Evolutionary conservation across 2,797 vertebrate genomes (phyloP).

Genomic region (Carapus acus): DNA sequence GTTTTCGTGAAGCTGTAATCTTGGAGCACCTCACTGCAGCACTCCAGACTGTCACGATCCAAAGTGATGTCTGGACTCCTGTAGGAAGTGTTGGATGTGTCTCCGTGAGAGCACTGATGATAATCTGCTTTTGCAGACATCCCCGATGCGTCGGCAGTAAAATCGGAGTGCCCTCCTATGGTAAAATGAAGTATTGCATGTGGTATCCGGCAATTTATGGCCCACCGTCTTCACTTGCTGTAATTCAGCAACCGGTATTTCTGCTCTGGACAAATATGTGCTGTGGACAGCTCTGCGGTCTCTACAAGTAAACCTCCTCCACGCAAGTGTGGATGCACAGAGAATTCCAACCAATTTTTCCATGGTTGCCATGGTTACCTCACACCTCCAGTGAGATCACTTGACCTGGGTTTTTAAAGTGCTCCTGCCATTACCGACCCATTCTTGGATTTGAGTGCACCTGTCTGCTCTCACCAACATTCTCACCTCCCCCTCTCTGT

Average conservation of each 20-base stretch:
- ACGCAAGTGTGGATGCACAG: background rate
- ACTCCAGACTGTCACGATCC: background rate
- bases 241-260: background rate
- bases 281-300: no score
- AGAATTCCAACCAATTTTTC: background rate
- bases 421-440: background rate
- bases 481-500: background rate
- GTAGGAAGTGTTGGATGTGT: background rate
- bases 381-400: background rate
- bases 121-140: conserved; percentile 26
- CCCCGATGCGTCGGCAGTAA: conserved; percentile 1
- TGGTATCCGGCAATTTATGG: conserved; percentile 3
- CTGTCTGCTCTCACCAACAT: background rate
- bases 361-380: background rate
- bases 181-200: conserved; percentile 14
- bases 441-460: background rate
- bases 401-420: no score
- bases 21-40: conserved; percentile 10
- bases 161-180: conserved; percentile 59
- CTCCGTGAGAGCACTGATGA: no score
- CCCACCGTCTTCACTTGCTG: background rate
- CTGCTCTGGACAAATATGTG: no score
- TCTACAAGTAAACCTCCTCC: no score
- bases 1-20: conserved; percentile 20
- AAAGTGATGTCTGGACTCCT: background rate